Evolutionary conservation across 2,113 vertebrate genomes (phyloP).

Genomic region (Meriones unguiculatus): DNA sequence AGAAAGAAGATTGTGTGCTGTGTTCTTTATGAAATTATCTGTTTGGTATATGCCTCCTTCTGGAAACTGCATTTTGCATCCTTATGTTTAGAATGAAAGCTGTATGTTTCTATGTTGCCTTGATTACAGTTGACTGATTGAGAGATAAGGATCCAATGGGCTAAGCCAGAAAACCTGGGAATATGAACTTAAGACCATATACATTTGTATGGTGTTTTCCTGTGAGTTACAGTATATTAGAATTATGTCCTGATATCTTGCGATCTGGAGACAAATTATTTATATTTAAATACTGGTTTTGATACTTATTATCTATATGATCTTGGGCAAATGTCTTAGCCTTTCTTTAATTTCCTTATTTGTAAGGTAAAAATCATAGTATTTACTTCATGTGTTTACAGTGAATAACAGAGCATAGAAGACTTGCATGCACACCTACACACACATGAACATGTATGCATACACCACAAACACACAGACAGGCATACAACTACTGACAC

Average conservation of each 20-base stretch:
- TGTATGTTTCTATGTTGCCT: neutral
- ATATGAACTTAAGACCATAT: neutral
- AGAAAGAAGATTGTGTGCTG: neutral
- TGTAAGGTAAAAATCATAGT: neutral
- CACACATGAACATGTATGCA: neutral
- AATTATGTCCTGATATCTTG: neutral
- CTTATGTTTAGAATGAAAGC: neutral
- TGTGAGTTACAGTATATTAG: neutral
- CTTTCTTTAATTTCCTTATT: neutral
- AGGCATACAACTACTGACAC: constrained; percentile 1
- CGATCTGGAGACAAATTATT: constrained; percentile 3
- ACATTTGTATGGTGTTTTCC: neutral
- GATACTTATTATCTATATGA: neutral
- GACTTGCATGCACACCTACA: neutral
- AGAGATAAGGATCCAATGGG: neutral
- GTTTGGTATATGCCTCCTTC: neutral
- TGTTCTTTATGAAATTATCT: neutral
- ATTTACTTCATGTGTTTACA: neutral
- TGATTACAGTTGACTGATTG: neutral
- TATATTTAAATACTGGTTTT: constrained; percentile 3
- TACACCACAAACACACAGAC: neutral
- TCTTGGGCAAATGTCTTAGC: neutral
- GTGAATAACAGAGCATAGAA: neutral
- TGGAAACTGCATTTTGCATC: neutral
- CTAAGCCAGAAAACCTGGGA: neutral